Conservation (phyloP, 2,888 invertebrate genomes). For the Lacanobia oleracea region DNA sequence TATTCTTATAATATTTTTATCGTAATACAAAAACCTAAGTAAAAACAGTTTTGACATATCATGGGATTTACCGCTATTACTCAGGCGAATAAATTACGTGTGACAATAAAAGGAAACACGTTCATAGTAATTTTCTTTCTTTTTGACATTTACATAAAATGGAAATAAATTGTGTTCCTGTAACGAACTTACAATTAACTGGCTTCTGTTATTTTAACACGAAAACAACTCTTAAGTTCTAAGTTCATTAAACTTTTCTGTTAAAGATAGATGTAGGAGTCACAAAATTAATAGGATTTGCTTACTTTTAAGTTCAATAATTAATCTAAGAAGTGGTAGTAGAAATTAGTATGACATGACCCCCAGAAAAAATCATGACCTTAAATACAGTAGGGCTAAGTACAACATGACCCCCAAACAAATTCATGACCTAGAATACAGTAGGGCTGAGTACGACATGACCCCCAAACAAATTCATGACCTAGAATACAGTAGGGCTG, state of each 20-base stretch:
- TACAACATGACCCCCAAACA: no score
- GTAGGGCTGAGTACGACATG: no score
- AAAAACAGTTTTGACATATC: constrained; percentile 16
- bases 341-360: background rate
- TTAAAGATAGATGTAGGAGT: background rate
- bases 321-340: background rate
- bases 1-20: background rate
- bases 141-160: constrained; percentile 22
- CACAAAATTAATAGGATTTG: constrained; percentile 1
- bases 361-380: no score
- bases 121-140: constrained; percentile 3
- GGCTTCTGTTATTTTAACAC: constrained; percentile 3
- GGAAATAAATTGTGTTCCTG: constrained; percentile 13
- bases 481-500: no score
- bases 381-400: no score
- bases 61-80: constrained; percentile 8
- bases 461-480: no score
- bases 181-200: constrained; percentile 23
- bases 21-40: background rate
- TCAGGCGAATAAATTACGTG: constrained; percentile 17
- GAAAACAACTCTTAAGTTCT: background rate
- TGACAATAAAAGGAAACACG: background rate
- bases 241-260: constrained; percentile 28
- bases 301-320: background rate
- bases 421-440: no score